Evolutionary conservation across 2,797 vertebrate species (phyloP), one percentile per base, ranked within the genome.

Genomic region (Propithecus deckenii): DNA sequence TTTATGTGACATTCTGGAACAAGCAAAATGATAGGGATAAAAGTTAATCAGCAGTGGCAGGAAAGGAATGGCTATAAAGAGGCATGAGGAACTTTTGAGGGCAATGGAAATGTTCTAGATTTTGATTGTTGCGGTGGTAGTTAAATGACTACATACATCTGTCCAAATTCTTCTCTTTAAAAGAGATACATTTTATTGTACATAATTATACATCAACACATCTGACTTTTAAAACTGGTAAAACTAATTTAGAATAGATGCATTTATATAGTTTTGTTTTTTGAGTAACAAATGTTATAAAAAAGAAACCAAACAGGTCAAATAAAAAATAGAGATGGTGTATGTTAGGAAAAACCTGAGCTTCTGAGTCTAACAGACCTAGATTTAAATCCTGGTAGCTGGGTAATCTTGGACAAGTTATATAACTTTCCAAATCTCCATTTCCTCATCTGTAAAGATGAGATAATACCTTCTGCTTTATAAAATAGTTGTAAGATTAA

Each of bases 211-310:
- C 41, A 35, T 91, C 63, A 83, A 78, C 48, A 90, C 30, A 63
- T 72, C 17, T 57, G 41, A 43, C 30, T 61, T 65, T 32, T 32
- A 85, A 91, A 97, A 74, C 30, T 32, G n/a, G 55, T 78, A 92
- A 95, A 92, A 83, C 92, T 72, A 92, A 15, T 74, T 71, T 55
- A 92, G 41, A 78, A 86, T 75, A 95, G 69, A 61, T 65, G 7
- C 0, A 59, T 61, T 80, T 79, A 41, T 57, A 43, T 35, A 38
- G 35, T 35, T 52, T 41, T 72, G 10, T 55, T 74, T 92, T 65
- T 38, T 18, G 30, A 72, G n/a, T 50, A 81, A 89, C 55, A 87
- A 92, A n/a, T 78, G 11, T 20, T 80, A 91, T 28, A 93, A 71
- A 94, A 2, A 74, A 74, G n/a, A 85, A 89, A 71, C 32, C 61